Evolutionary conservation across 2,888 invertebrate genomes (phyloP), one percentile per base, ranked within the genome.

Genomic region (Sminthurinus aureus): DNA sequence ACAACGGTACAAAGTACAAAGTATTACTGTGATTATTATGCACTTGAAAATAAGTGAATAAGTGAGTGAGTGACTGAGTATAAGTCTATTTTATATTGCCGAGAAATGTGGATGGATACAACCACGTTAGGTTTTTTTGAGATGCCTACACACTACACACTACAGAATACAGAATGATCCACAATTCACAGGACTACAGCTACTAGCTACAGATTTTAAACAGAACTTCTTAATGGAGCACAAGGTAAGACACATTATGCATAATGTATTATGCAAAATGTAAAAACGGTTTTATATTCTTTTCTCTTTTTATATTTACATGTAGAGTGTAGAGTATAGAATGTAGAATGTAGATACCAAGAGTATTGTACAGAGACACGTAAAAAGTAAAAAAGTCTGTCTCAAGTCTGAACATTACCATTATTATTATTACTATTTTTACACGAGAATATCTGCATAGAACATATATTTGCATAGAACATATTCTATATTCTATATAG

Each of bases 121-220:
- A n/a, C n/a, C n/a, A n/a, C n/a, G n/a, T n/a, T n/a, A n/a, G n/a
- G 69, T 69, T 38, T 79, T n/a, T 38, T 67, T 79, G 50, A 79
- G 69, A 79, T 71, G 69, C 69, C 79, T 79, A 69, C n/a, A n/a
- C n/a, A n/a, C n/a, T n/a, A n/a, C n/a, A n/a, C n/a, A n/a, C n/a
- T n/a, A n/a, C n/a, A n/a, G n/a, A n/a, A n/a, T 38, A 38, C 79
- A 79, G 79, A 79, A 79, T 79, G 80, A 80, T 71, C 71, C 71
- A 22, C 51, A 50, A n/a, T n/a, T n/a, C n/a, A n/a, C n/a, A n/a
- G n/a, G n/a, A n/a, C n/a, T n/a, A n/a, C n/a, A n/a, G n/a, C n/a
- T n/a, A n/a, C n/a, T n/a, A 24, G 22, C 69, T 67, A 51, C 51
- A 69, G 52, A 79, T 38, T 67, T 69, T 67, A 67, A n/a, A 69